Percentiles rank a stretch among this genome's conserved stretches.
phyloP scores from a whole-genome alignment of 2,888 invertebrate species.

The Hypolimnas misippus region DNA sequence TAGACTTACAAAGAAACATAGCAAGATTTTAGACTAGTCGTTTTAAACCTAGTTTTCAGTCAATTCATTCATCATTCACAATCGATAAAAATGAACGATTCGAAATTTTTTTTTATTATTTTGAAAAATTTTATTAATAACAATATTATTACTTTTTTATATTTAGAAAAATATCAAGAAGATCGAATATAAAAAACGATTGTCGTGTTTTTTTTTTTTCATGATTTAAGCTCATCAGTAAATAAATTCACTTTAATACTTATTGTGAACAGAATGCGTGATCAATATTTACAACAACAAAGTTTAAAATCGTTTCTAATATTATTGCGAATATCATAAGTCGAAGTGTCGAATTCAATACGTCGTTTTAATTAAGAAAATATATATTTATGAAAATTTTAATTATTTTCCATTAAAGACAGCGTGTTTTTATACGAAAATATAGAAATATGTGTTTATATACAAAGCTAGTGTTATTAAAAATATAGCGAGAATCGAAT shows the following conservation, averaged over 20 bases:
- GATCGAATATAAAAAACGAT: slow-evolving; percentile 43
- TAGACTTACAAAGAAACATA: slow-evolving; percentile 40
- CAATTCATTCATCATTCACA: slow-evolving; percentile 55
- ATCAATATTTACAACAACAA: slow-evolving; percentile 66
- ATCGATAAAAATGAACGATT: slow-evolving; percentile 29
- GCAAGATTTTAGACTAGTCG: slow-evolving; percentile 67
- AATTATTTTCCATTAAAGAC: slow-evolving; percentile 56
- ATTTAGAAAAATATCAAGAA: slow-evolving; percentile 51
- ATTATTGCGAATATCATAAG: slow-evolving; percentile 75
- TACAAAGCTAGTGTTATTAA: slow-evolving; percentile 60
- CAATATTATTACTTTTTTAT: slow-evolving; percentile 10
- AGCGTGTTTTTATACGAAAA: slow-evolving; percentile 70
- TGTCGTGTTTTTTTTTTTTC: slow-evolving; percentile 50
- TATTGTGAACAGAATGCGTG: slow-evolving; percentile 43
- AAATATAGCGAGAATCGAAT: slow-evolving; percentile 60
- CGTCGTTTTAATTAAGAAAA: slow-evolving; percentile 65
- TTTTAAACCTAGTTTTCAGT: slow-evolving; percentile 71
- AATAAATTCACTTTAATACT: slow-evolving; percentile 47
- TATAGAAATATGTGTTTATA: slow-evolving; percentile 70
- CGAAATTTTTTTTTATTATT: slow-evolving; percentile 20
- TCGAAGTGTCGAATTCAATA: slow-evolving; percentile 59
- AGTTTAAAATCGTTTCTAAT: slow-evolving; percentile 61
- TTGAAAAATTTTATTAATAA: slow-evolving; percentile 28
- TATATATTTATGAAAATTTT: slow-evolving; percentile 64
- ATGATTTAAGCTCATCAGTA: slow-evolving; percentile 55